Evolutionary conservation across 2,888 invertebrate species (phyloP).

Genomic region (Barypeithes pellucidus): DNA sequence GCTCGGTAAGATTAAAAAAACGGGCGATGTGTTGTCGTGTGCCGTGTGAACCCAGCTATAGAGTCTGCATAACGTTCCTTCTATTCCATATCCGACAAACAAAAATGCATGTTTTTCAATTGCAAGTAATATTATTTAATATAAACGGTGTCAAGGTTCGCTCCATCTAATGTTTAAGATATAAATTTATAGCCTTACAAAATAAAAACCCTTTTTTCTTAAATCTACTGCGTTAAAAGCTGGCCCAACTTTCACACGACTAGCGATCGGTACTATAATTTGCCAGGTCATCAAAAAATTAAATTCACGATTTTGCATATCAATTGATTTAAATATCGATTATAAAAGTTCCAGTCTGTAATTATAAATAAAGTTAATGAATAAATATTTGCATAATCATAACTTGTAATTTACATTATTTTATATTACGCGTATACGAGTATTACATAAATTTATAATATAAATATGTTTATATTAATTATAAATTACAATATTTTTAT

Average conservation of each 20-base stretch:
- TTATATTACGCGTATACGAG: slow-evolving; percentile 7
- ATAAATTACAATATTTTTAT: too few relatives aligned
- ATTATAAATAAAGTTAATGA: slow-evolving; percentile 37
- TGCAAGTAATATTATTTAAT: slow-evolving; percentile 1
- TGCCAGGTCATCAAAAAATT: slow-evolving; percentile 40
- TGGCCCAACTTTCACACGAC: slow-evolving; percentile 33
- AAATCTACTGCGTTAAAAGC: slow-evolving; percentile 29
- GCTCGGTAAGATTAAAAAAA: too few relatives aligned
- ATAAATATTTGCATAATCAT: slow-evolving; percentile 42
- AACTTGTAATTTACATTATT: slow-evolving; percentile 23
- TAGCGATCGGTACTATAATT: slow-evolving; percentile 35
- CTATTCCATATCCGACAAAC: too few relatives aligned
- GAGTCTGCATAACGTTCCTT: too few relatives aligned
- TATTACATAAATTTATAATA: neutral
- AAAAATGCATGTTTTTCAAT: neutral
- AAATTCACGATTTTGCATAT: slow-evolving; percentile 35
- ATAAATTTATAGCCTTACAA: slow-evolving; percentile 15
- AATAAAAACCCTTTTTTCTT: slow-evolving; percentile 32
- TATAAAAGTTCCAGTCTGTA: slow-evolving; percentile 28
- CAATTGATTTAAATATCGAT: slow-evolving; percentile 28
- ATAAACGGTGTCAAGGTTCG: slow-evolving; percentile 33
- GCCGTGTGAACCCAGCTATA: neutral
- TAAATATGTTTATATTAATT: neutral
- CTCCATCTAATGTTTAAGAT: neutral
- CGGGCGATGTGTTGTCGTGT: too few relatives aligned